Evolutionary conservation across 2,797 vertebrate genomes (phyloP), one percentile per base, ranked within the genome.

Genomic region (Enteromius afrohamiltoni): DNA sequence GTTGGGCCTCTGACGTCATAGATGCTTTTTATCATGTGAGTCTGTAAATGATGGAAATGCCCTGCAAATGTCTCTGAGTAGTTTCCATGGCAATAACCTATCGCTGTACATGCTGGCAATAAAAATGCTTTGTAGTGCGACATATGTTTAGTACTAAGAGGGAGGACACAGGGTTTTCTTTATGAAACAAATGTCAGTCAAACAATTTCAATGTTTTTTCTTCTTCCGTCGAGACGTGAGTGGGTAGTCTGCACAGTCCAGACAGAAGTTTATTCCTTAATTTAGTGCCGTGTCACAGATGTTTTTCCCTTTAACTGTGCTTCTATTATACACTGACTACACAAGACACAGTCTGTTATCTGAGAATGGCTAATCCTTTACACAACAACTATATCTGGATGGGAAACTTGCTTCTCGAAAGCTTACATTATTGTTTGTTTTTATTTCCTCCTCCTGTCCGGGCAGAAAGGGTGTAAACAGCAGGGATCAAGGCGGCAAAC

Each of bases 1-100:
- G 87, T 84, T 84, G 86, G 73, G 23, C 86, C 85, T 91, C 90
- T 94, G 91, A 93, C 92, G 91, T 94, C 92, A 94, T 11, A 42
- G 40, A 68, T 84, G 86, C 83, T 53, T 76, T 89, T 89, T 83
- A 77, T 88, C 80, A 34, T 64, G 26, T 26, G 34, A 71, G 47
- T 64, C 53, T 80, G 65, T 80, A 91, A 93, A 91, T 88, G 91
- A 92, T 86, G 89, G 90, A 91, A 92, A 93, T 91, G 91, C 89
- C 90, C 88, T 84, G 45, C 23, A 86, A 87, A 87, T 86, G 79
- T 88, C 86, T 89, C 90, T 82, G 62, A 21, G 83, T 70, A 80
- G 93, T 95, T 93, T 86, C 92, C 89, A 94, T 93, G 92, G 93
- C 84, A 87, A 95, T 93, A 89, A 88, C 89, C 87, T 86, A 85